Evolutionary conservation across 2,113 vertebrate species (phyloP).

Genomic region (Clarias magur): DNA sequence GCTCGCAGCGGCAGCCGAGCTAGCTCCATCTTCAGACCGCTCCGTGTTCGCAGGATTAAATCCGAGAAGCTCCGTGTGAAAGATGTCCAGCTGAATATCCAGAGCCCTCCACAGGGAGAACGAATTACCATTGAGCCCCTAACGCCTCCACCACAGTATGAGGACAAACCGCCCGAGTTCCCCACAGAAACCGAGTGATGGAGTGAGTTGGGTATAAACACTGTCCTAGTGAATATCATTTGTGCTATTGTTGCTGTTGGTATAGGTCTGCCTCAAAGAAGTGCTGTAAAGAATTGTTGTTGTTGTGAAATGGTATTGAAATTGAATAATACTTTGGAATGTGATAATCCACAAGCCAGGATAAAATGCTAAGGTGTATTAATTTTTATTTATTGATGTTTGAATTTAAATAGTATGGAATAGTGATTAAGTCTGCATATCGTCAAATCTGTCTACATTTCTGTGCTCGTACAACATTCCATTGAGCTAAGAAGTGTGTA

Average conservation of each 20-base stretch:
- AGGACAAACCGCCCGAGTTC: constrained; percentile 74
- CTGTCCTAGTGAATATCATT: neutral
- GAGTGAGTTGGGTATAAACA: neutral
- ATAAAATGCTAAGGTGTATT: neutral
- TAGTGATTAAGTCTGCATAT: neutral
- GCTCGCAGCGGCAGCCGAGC: constrained; percentile 75
- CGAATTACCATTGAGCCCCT: constrained; percentile 86
- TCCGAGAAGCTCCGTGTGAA: constrained; percentile 93
- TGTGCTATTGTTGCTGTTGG: neutral
- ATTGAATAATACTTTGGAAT: neutral
- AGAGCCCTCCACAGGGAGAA: constrained; percentile 63
- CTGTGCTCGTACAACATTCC: neutral
- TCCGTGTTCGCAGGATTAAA: constrained; percentile 88
- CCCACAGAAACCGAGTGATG: constrained; percentile 38
- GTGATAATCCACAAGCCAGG: neutral
- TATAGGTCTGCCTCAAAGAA: constrained; percentile 3
- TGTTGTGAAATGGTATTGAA: neutral
- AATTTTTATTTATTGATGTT: neutral
- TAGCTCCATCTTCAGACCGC: constrained; percentile 81
- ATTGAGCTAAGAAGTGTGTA: neutral
- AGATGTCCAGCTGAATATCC: constrained; percentile 79
- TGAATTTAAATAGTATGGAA: neutral
- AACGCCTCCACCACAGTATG: constrained; percentile 89
- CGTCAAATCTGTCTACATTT: neutral
- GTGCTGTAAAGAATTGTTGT: neutral